A percentile compares a stretch with the other conserved stretches of the same genome.
Evolutionary conservation across 2,888 invertebrate species (phyloP).

Genomic region (Tyria jacobaeae): DNA sequence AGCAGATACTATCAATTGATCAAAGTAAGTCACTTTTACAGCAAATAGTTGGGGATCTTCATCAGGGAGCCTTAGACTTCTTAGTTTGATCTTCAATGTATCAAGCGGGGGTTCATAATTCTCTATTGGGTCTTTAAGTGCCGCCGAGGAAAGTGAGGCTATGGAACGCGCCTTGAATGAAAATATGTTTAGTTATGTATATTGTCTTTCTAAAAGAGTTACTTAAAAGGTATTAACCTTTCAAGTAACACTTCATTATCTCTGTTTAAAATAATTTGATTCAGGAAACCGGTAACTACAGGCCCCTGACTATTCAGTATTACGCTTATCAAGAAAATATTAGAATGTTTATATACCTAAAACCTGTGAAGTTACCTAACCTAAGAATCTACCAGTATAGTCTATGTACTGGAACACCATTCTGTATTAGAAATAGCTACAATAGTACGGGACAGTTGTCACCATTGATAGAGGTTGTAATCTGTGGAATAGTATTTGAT

Average conservation of each 20-base stretch:
- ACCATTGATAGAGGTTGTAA: no score
- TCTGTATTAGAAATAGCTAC: background rate
- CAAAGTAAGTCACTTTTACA: slow-evolving; percentile 66
- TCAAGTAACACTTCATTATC: no score
- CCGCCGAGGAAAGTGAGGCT: background rate
- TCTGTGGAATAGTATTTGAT: background rate
- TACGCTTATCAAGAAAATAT: no score
- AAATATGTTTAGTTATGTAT: background rate
- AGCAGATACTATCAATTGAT: slow-evolving; percentile 63
- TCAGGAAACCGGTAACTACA: no score
- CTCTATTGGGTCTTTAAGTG: background rate
- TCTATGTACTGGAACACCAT: background rate
- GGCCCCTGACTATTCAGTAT: no score
- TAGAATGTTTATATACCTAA: no score
- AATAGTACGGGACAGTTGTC: no score
- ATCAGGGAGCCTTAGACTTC: slow-evolving; percentile 60
- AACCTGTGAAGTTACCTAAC: no score
- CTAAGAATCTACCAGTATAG: no score
- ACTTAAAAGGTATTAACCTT: no score
- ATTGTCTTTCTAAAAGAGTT: no score
- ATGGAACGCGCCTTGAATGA: slow-evolving; percentile 3
- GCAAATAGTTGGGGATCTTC: slow-evolving; percentile 54
- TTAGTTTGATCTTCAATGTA: slow-evolving; percentile 58
- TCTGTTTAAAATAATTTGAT: no score
- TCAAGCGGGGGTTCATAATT: slow-evolving; percentile 56